Conservation (phyloP, 2,797 vertebrate species). For the Chelidonichthys spinosus region DNA sequence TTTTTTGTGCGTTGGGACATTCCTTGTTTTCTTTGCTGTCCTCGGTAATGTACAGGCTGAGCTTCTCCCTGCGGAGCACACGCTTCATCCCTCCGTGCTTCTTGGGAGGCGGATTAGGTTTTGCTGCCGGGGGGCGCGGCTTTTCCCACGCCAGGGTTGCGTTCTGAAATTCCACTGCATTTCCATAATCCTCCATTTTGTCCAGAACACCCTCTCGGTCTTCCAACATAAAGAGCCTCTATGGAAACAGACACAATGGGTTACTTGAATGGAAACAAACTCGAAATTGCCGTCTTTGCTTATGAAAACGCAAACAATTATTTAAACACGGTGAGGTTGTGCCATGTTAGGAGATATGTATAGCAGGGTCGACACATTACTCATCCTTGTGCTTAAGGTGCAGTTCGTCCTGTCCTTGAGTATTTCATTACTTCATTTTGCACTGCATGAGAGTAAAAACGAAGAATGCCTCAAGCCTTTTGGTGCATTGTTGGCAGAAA, state of each 20-base stretch:
- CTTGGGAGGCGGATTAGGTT: slow-evolving; percentile 45
- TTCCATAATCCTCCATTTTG: slow-evolving; percentile 78
- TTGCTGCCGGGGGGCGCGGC: slow-evolving; percentile 50
- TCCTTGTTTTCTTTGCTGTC: slow-evolving; percentile 77
- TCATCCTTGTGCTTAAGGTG: slow-evolving; percentile 8
- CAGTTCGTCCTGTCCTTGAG: slow-evolving; percentile 4
- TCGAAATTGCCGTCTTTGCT: not conserved
- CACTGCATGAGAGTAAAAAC: not conserved
- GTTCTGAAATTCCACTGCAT: slow-evolving; percentile 83
- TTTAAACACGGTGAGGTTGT: not conserved
- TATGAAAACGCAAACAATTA: not conserved
- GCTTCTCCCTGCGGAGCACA: slow-evolving; percentile 82
- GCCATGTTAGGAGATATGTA: not conserved
- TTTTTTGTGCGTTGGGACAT: slow-evolving; percentile 76
- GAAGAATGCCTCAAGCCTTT: slow-evolving; percentile 28
- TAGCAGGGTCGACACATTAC: not conserved
- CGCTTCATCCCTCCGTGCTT: slow-evolving; percentile 76
- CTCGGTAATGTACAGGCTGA: slow-evolving; percentile 82
- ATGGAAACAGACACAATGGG: slow-evolving; percentile 28
- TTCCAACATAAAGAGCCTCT: slow-evolving; percentile 88
- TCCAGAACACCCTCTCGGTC: slow-evolving; percentile 76
- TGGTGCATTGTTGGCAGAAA: slow-evolving; percentile 42
- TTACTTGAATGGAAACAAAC: not conserved
- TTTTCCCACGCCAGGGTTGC: slow-evolving; percentile 87
- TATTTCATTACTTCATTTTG: slow-evolving; percentile 8